Evolutionary conservation across 2,888 invertebrate species (phyloP), one percentile per base, ranked within the genome.

Genomic region (Balanococcus diminutus): DNA sequence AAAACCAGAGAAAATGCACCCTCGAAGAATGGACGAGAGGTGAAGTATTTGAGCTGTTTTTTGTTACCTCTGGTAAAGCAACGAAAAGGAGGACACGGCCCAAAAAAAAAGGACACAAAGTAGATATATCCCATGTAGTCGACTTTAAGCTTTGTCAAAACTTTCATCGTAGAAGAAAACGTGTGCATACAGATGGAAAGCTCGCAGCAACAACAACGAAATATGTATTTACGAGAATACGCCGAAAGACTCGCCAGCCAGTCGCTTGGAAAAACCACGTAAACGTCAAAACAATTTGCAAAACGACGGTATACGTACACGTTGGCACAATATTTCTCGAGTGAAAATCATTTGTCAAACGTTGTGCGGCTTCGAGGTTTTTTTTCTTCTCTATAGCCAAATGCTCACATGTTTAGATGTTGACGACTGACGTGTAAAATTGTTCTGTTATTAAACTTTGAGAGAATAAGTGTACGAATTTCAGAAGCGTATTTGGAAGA

Each of bases 311-410:
- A 75, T n/a, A 75, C 31, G 36, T 36, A 75, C 31, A 75, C 31
- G 32, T 75, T 36, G 75, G 67, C 28, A 28, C 67, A 16, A 51
- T 51, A 6, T 51, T 19, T 6, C 51, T 1, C 0, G 16, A 11
- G n/a, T n/a, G 32, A 79, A 79, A 79, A 36, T 36, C 75, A 79
- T 79, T 79, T 79, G 75, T 79, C 75, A 79, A 79, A 79, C 25
- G 61, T n/a, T 28, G 67, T 67, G 56, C 22, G 56, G 56, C 56
- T 56, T 56, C n/a, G n/a, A n/a, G n/a, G n/a, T n/a, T n/a, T n/a
- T n/a, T n/a, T n/a, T n/a, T n/a, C n/a, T n/a, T n/a, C n/a, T n/a
- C n/a, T n/a, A n/a, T n/a, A n/a, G n/a, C n/a, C n/a, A n/a, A n/a
- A n/a, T n/a, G n/a, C n/a, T n/a, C n/a, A n/a, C n/a, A n/a, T n/a